Base-by-base conservation (phyloP, 2,797 vertebrate species). In the Cynopterus sphinx region DNA sequence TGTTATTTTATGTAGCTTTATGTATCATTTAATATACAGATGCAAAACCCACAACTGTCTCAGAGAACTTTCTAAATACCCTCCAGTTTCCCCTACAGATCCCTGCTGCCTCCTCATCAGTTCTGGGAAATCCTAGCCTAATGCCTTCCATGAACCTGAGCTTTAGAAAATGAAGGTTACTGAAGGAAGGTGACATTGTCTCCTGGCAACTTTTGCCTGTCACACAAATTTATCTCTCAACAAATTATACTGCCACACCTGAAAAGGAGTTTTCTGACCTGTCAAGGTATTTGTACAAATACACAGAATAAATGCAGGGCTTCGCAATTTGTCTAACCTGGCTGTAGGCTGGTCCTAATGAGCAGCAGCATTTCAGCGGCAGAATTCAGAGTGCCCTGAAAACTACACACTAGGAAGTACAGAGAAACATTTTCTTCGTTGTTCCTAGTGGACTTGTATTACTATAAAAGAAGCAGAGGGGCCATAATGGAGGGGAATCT, bases 171-270 rank as follows among this genome's bases (percentile, higher is more conserved):
- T 9, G 22, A 65, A 91, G 49, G 39, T 19, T 39, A 5, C 49
- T 1, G 28, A 88, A 78, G 5, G 59, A 17, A 74, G 21, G 8
- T 1, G 6, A 3, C 17, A 6, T 6, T 90, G 16, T 57, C 86
- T 92, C 90, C 87, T 10, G 53, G 84, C 53, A 94, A 67, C 85
- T 68, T 88, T 75, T 96, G 91, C 53, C 73, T 68, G 55, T 31
- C 43, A 67, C 65, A 41, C 51, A 88, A 46, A 83, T 43, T 53
- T 57, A 82, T 83, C 81, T 84, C 39, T 59, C 85, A 51, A 77
- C 46, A 41, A 68, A 86, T 68, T 85, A 51, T 41, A 55, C 70
- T 57, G 13, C 55, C 74, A n/a, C 57, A 10, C 84, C 78, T 55
- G 74, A 49, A 74, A 91, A 81, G 17, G 67, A 33, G 31, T 36